Conservation (phyloP, 2,888 invertebrate genomes). For the Eristalis tenax region DNA sequence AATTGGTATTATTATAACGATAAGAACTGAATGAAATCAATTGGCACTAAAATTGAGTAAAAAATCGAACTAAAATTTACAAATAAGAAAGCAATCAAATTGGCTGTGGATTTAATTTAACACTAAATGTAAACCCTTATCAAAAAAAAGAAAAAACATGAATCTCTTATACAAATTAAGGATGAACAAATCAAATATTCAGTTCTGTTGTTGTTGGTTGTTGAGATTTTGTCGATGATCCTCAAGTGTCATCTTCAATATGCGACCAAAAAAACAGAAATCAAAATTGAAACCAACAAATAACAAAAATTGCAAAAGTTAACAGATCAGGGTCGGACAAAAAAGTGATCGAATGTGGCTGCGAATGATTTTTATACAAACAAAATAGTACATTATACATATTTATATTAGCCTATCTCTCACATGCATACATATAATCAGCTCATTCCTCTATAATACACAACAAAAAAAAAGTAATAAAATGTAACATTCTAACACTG, state of each 20-base stretch:
- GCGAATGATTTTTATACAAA: constrained; percentile 72
- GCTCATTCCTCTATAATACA: constrained; percentile 38
- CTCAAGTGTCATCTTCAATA: constrained; percentile 68
- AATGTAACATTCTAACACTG: constrained; percentile 73
- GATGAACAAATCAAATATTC: constrained; percentile 64
- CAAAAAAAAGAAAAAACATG: constrained; percentile 38
- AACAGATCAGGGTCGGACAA: constrained; percentile 69
- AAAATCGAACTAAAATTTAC: background rate
- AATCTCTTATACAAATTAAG: constrained; percentile 43
- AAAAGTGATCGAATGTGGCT: constrained; percentile 73
- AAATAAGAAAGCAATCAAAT: constrained; percentile 31
- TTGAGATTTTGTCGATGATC: constrained; percentile 75
- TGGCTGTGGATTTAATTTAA: constrained; percentile 37
- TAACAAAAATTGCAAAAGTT: constrained; percentile 32
- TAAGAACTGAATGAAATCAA: constrained; percentile 68
- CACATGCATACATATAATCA: constrained; percentile 59
- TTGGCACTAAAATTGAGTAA: constrained; percentile 46
- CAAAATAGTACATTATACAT: constrained; percentile 54
- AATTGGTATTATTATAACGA: constrained; percentile 60
- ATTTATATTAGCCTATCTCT: constrained; percentile 55
- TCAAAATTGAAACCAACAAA: constrained; percentile 15
- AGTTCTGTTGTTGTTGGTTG: constrained; percentile 75
- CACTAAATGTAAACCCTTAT: constrained; percentile 48
- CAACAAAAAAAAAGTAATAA: constrained; percentile 46
- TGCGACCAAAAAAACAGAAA: constrained; percentile 42